Evolutionary conservation across 2,113 vertebrate genomes (phyloP).

Genomic region (Ptychochromis oligacanthus): DNA sequence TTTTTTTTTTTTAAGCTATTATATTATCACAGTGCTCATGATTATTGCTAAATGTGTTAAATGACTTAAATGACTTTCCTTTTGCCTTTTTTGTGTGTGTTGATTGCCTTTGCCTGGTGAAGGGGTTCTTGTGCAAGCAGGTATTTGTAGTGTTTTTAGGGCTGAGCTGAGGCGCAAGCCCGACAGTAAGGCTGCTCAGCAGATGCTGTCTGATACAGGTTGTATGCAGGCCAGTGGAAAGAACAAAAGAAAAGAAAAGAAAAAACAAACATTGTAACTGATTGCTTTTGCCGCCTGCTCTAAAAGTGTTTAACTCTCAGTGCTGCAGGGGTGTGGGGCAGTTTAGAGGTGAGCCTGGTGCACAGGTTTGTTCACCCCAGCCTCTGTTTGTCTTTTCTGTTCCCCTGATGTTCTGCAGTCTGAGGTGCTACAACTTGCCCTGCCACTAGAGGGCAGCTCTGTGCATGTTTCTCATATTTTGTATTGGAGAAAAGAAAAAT

Average conservation of each 20-base stretch:
- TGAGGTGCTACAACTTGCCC: conserved; percentile 65
- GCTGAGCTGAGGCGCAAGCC: conserved; percentile 14
- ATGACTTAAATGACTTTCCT: conserved; percentile 45
- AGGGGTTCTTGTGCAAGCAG: conserved; percentile 34
- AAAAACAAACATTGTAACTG: conserved; percentile 18
- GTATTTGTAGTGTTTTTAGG: conserved; percentile 32
- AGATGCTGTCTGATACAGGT: conserved; percentile 31
- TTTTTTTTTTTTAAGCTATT: conserved; percentile 22
- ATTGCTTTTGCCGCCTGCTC: conserved; percentile 25
- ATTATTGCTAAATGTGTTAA: conserved; percentile 53
- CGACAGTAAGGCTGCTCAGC: conserved; percentile 32
- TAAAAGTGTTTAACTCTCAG: conserved; percentile 15
- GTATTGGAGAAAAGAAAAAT: conserved; percentile 40
- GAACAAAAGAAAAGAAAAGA: conserved; percentile 28
- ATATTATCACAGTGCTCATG: conserved; percentile 38
- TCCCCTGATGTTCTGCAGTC: conserved; percentile 32
- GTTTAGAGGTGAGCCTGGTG: background rate
- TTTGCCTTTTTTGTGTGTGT: conserved; percentile 45
- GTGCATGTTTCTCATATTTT: conserved; percentile 65
- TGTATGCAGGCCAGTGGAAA: conserved; percentile 3
- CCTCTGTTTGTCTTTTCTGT: background rate
- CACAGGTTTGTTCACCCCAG: background rate
- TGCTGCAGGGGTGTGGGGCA: conserved; percentile 7
- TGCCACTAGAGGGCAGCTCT: conserved; percentile 50
- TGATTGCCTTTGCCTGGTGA: conserved; percentile 63